Evolutionary conservation across 2,113 vertebrate species (phyloP), one percentile per base, ranked within the genome.

Genomic region (Spizaetus ornatus): DNA sequence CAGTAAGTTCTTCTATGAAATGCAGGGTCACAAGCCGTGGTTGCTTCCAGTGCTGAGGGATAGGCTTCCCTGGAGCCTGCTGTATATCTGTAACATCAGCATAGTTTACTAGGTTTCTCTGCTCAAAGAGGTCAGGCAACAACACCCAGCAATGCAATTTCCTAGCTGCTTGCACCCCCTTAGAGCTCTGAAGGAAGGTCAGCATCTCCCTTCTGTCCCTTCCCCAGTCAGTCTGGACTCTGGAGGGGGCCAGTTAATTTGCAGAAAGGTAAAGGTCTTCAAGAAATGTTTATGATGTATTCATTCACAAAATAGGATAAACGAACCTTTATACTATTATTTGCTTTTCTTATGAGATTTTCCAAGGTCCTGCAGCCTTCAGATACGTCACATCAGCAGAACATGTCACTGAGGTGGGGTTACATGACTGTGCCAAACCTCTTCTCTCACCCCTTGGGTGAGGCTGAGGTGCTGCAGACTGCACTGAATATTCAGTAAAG

Each of bases 21-120:
- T 21, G 16, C 14, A 69, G 55, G 2, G 3, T 48, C 1, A 3
- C 43, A 53, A 48, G 27, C 36, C 4, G 0, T 36, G 32, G 26
- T 61, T 62, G 12, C 27, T 76, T 59, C 38, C 55, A 69, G 31
- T 20, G 48, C 12, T 36, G 26, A 73, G 40, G 20, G 5, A 48
- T 1, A 31, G 32, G 45, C 10, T 88, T 55, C 17, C 7, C 21
- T 42, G 29, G 25, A 88, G 16, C n/a, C 32, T 88, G 10, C 45
- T 67, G 6, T 56, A 9, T 21, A 36, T 48, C 45, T 4, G 8
- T 61, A 72, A 71, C 23, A 61, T n/a, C n/a, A 56, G 45, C 20
- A 7, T 8, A 17, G 29, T 17, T 61, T 71, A 32, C 50, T 67
- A 66, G 40, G 29, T 16, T 67, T 55, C 81, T 92, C 59, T 72